Percentiles rank a stretch among this genome's conserved stretches.
These are phyloP conservation scores for Virgularia gustaviana DNA, from an alignment of 92 coral and sea anemone genomes.

Conservation along the genomic window DNA sequence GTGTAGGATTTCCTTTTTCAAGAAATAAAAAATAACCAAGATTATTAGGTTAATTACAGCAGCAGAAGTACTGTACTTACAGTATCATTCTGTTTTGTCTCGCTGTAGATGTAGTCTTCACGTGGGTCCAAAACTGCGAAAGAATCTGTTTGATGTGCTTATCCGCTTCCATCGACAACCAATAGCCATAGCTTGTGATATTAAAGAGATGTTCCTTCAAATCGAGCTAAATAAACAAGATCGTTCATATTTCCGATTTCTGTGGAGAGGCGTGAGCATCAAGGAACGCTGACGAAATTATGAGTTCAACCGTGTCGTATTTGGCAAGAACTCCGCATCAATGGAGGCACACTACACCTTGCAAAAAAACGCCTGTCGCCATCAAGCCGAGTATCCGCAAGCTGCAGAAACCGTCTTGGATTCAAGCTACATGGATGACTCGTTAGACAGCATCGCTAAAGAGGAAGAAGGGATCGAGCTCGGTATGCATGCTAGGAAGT, in stretches of 20 bases:
- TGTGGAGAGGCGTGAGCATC: no score
- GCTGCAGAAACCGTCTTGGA: conserved; percentile 51
- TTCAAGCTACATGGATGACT: conserved; percentile 58
- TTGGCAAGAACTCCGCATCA: conserved; percentile 45
- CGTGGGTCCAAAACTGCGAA: no score
- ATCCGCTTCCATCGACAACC: no score
- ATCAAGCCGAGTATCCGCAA: conserved; percentile 25
- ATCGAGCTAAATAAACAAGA: conserved; percentile 34
- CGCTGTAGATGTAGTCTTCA: no score
- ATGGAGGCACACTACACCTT: conserved; percentile 41
- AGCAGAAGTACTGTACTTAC: no score
- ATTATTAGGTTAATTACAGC: no score
- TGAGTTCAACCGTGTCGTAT: conserved; percentile 40
- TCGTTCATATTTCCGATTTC: conserved; percentile 51
- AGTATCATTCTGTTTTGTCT: no score
- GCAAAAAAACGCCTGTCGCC: conserved; percentile 48
- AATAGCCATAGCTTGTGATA: conserved; percentile 50
- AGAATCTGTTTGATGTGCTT: no score
- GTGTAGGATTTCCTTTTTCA: no score
- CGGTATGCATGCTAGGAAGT: conserved; percentile 56
- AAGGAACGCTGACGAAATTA: no score
- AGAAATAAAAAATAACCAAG: no score
- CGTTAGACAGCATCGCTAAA: conserved; percentile 36
- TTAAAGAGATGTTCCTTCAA: conserved; percentile 55
- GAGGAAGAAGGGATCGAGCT: conserved; percentile 44